Evolutionary conservation across 2,113 vertebrate species (phyloP).

Genomic region (Nerophis lumbriciformis): DNA sequence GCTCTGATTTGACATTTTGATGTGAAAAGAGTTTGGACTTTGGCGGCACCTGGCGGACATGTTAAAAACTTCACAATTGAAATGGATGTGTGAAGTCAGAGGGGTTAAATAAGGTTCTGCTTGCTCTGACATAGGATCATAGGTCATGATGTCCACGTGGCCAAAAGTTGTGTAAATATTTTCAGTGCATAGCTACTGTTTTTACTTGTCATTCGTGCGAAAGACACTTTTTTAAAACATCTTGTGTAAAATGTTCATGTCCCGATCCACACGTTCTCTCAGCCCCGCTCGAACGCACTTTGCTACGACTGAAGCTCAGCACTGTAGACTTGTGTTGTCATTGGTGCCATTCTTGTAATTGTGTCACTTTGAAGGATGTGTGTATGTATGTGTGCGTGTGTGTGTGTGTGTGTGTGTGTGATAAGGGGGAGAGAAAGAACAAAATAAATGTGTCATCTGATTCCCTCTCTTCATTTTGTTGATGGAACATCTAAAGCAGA

Average conservation of each 20-base stretch:
- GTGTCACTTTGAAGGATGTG: conserved; percentile 58
- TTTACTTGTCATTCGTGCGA: conserved; percentile 49
- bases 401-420: not conserved
- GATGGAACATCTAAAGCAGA: not conserved
- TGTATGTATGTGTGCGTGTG: not conserved
- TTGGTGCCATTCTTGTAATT: conserved; percentile 71
- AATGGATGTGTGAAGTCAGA: no score
- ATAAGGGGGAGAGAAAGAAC: not conserved
- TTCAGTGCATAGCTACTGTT: conserved; percentile 45
- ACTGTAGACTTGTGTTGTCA: conserved; percentile 44
- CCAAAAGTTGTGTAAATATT: conserved; percentile 59
- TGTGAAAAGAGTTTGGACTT: not conserved
- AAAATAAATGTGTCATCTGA: conserved; percentile 1
- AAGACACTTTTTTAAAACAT: not conserved
- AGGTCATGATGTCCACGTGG: not conserved
- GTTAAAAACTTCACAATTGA: no score
- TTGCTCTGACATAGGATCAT: conserved; percentile 1
- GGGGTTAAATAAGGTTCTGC: conserved; percentile 3
- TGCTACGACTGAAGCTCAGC: conserved; percentile 27
- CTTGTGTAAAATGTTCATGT: conserved; percentile 9
- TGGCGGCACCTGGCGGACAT: not conserved
- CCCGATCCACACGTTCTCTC: conserved; percentile 34
- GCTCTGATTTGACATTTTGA: conserved; percentile 4
- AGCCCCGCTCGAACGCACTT: conserved; percentile 29
- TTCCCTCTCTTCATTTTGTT: not conserved